These are phyloP conservation scores for Gerosis bhagava DNA, from an alignment of 2,888 invertebrate genomes.

Conservation along the genomic window DNA sequence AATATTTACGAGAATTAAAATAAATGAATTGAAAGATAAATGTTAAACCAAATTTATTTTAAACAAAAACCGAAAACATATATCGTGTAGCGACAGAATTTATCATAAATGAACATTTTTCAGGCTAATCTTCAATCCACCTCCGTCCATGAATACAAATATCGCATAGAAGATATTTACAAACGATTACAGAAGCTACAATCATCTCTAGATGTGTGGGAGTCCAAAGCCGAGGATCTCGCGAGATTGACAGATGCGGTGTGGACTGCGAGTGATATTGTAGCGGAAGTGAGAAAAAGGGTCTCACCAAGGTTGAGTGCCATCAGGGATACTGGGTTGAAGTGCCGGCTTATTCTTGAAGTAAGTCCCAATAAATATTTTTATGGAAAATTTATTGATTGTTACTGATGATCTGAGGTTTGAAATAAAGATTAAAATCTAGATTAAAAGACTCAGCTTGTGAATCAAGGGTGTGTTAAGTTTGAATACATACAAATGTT, in stretches of 20 bases:
- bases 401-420: no score
- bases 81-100: no score
- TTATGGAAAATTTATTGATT: no score
- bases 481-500: no score
- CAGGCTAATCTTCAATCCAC: constrained; percentile 73
- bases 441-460: no score
- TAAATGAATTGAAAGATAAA: no score
- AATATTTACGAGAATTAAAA: no score
- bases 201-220: constrained; percentile 55
- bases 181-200: constrained; percentile 49
- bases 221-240: constrained; percentile 66
- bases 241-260: constrained; percentile 68
- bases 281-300: constrained; percentile 72
- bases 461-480: no score
- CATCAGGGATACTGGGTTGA: constrained; percentile 51
- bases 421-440: no score
- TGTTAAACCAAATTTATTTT: no score
- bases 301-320: constrained; percentile 56
- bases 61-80: no score
- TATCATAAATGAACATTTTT: no score
- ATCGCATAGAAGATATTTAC: constrained; percentile 55
- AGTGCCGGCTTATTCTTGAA: constrained; percentile 62
- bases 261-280: constrained; percentile 69
- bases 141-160: constrained; percentile 62
- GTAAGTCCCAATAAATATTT: constrained; percentile 42